These are phyloP conservation scores for Pseudomyrmex cubaensis DNA, from an alignment of 1,140 invertebrate species.

Conservation along the genomic window DNA sequence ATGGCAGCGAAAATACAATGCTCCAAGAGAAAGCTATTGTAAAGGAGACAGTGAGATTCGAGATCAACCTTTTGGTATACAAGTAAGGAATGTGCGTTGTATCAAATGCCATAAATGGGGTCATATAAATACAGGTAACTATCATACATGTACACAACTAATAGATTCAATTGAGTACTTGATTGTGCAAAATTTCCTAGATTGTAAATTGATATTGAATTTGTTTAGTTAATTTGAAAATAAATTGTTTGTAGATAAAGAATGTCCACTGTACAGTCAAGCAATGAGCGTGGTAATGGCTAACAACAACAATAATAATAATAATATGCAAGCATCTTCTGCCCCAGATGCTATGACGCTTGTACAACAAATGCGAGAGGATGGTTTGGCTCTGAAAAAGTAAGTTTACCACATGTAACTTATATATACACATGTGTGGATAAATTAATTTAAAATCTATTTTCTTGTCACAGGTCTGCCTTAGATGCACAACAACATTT, in stretches of 20 bases:
- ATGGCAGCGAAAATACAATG: conserved; percentile 99
- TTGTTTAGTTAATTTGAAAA: not conserved
- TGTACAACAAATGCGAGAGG: conserved; percentile 96
- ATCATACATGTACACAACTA: conserved; percentile 25
- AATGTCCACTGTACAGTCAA: conserved; percentile 96
- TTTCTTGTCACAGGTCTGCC: conserved; percentile 81
- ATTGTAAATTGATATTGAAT: no score
- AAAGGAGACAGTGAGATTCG: conserved; percentile 98
- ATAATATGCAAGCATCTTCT: conserved; percentile 86
- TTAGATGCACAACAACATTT: conserved; percentile 88
- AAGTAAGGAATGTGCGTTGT: conserved; percentile 98
- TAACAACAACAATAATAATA: conserved; percentile 87
- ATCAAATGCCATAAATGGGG: conserved; percentile 99
- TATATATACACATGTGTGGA: not conserved
- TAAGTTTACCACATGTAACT: conserved; percentile 78
- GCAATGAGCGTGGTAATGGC: conserved; percentile 88
- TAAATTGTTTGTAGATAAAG: conserved; percentile 89
- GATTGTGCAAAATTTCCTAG: no score
- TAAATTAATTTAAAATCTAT: conserved; percentile 20
- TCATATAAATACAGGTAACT: conserved; percentile 97
- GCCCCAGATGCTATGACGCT: conserved; percentile 90
- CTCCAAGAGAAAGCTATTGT: conserved; percentile 98
- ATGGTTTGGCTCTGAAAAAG: conserved; percentile 95
- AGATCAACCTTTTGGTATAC: conserved; percentile 99
- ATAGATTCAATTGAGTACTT: conserved; percentile 10